phyloP scores from a whole-genome alignment of 2,113 vertebrate genomes.

The Notechis scutatus region DNA sequence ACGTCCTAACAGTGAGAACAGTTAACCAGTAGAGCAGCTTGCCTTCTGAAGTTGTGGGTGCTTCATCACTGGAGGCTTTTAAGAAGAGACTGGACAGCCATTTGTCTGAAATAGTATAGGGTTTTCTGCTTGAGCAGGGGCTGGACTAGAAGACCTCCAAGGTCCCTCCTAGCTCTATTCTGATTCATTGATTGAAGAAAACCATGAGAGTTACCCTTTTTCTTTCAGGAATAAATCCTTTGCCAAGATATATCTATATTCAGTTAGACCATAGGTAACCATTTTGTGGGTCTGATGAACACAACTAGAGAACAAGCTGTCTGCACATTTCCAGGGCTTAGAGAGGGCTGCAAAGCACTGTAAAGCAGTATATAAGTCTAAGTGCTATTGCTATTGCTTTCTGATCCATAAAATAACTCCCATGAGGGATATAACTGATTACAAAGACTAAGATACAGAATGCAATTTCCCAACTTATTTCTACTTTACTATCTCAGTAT shows the following conservation, averaged over 20 bases:
- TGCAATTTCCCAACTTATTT: neutral
- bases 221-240: neutral
- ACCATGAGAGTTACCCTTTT: neutral
- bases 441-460: neutral
- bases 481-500: neutral
- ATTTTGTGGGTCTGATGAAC: neutral
- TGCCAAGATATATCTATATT: neutral
- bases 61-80: too few relatives aligned
- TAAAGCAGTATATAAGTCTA: too few relatives aligned
- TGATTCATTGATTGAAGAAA: too few relatives aligned
- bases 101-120: too few relatives aligned
- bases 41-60: too few relatives aligned
- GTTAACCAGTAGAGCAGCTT: too few relatives aligned
- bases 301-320: neutral
- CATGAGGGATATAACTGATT: neutral
- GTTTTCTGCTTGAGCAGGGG: too few relatives aligned
- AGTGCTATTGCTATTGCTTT: neutral
- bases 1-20: too few relatives aligned
- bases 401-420: neutral
- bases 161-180: too few relatives aligned
- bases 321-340: neutral
- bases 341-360: too few relatives aligned
- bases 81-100: too few relatives aligned
- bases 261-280: neutral
- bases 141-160: too few relatives aligned